phyloP scores from a whole-genome alignment of 2,888 invertebrate genomes.

The Cryptocheilus praepositus region DNA sequence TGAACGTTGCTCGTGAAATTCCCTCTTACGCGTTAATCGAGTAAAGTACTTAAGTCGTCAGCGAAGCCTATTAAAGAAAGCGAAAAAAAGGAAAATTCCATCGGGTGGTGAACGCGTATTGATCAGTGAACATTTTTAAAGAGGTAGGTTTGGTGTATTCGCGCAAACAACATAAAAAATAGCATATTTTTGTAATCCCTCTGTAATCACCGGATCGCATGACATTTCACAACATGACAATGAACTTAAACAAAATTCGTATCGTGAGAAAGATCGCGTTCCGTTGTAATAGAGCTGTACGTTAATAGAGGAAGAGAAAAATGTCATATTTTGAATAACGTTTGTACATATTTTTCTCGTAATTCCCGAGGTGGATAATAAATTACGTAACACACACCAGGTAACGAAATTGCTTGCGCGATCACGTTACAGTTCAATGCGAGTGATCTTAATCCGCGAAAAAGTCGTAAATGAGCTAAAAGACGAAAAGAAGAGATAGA shows the following conservation, averaged over 20 bases:
- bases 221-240: conserved; percentile 10
- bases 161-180: conserved; percentile 21
- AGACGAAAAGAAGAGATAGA: background rate
- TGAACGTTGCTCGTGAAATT: too few relatives aligned
- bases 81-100: too few relatives aligned
- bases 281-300: conserved; percentile 27
- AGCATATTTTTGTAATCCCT: conserved; percentile 60
- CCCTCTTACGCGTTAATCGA: too few relatives aligned
- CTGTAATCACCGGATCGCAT: conserved; percentile 26
- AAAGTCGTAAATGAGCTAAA: conserved; percentile 1
- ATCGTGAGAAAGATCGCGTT: conserved; percentile 13
- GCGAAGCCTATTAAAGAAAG: too few relatives aligned
- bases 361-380: background rate
- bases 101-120: too few relatives aligned
- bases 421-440: too few relatives aligned
- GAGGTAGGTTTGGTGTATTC: background rate
- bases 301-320: conserved; percentile 43
- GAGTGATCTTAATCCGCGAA: too few relatives aligned
- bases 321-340: conserved; percentile 66
- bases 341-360: conserved; percentile 58
- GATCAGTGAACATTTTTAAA: too few relatives aligned
- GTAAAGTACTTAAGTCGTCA: too few relatives aligned
- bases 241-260: conserved; percentile 17
- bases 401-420: background rate
- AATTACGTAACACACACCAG: background rate